These are phyloP conservation scores for Drosophila paulistorum DNA, from an alignment of 1,140 invertebrate species.

Conservation along the genomic window DNA sequence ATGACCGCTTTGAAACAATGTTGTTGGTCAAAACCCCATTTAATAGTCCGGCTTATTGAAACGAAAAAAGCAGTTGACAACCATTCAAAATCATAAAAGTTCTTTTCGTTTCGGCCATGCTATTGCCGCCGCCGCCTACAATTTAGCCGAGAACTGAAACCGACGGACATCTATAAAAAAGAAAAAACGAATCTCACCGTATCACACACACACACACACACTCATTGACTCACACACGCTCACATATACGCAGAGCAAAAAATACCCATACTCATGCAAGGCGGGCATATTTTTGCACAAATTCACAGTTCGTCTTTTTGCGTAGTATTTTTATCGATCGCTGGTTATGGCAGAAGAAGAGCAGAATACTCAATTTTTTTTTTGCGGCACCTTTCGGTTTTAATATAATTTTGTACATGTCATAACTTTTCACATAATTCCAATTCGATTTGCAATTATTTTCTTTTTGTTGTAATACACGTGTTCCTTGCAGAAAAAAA, in stretches of 20 bases:
- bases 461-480: constrained; percentile 40
- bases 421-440: constrained; percentile 20
- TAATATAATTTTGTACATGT: constrained; percentile 20
- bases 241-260: constrained; percentile 29
- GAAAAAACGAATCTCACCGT: constrained; percentile 70
- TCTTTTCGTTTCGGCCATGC: constrained; percentile 57
- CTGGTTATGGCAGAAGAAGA: constrained; percentile 51
- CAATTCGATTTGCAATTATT: constrained; percentile 30
- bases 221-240: constrained; percentile 37
- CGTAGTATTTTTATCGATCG: constrained; percentile 74
- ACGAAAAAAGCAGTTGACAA: constrained; percentile 17
- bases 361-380: constrained; percentile 28
- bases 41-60: not conserved
- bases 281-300: constrained; percentile 65
- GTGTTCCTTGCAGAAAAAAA: constrained; percentile 44
- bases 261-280: constrained; percentile 44
- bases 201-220: constrained; percentile 55
- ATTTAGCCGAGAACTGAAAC: constrained; percentile 68
- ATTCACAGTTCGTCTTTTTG: constrained; percentile 77
- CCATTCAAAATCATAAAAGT: not conserved
- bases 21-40: not conserved
- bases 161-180: constrained; percentile 52
- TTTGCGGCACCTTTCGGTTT: constrained; percentile 36
- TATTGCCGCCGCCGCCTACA: constrained; percentile 69
- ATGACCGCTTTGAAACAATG: not conserved